Evolutionary conservation across 2,113 vertebrate genomes (phyloP).

Genomic region (Lanius collurio): DNA sequence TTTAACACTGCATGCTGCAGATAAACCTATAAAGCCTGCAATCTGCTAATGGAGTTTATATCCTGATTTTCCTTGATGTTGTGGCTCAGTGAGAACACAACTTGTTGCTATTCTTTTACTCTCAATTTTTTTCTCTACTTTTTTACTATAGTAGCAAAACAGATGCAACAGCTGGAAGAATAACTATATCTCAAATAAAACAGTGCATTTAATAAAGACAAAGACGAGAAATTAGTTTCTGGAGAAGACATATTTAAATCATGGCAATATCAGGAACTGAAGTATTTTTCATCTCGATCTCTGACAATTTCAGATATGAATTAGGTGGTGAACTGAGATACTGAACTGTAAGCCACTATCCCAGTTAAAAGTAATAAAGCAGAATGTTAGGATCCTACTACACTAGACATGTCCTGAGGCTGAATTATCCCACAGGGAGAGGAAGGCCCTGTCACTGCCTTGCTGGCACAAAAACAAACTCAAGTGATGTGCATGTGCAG

Average conservation of each 20-base stretch:
- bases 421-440: background rate
- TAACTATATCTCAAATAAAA: background rate
- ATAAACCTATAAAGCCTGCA: background rate
- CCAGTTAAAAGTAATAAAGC: background rate
- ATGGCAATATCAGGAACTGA: background rate
- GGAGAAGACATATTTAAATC: background rate
- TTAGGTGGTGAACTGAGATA: background rate
- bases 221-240: background rate
- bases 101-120: background rate
- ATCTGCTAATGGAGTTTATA: background rate
- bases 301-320: background rate
- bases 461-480: background rate
- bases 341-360: background rate
- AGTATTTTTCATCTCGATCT: background rate
- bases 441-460: background rate
- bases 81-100: background rate
- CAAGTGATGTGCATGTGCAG: fast-evolving
- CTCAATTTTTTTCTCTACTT: background rate
- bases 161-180: background rate
- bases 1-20: background rate
- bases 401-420: background rate
- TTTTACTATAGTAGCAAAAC: background rate
- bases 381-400: background rate
- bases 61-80: background rate
- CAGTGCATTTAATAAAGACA: background rate